phyloP scores from a whole-genome alignment of 1,140 invertebrate species.

The Sycophaga agraensis region DNA sequence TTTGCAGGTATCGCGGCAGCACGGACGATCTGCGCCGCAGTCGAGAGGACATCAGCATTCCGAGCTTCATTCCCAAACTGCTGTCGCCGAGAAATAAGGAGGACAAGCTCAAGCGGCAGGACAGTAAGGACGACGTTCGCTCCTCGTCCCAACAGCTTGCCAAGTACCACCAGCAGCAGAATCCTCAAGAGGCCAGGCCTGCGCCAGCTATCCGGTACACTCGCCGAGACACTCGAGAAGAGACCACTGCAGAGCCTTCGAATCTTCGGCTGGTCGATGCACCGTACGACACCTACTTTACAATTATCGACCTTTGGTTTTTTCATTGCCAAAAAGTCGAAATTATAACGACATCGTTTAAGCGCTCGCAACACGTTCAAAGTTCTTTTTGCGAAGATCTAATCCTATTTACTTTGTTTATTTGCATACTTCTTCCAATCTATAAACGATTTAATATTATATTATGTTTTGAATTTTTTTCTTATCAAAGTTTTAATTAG shows the following conservation, averaged over 20 bases:
- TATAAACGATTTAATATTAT: too few relatives aligned
- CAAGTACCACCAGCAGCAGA: slow-evolving; percentile 13
- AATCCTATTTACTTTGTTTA: too few relatives aligned
- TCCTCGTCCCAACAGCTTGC: not conserved
- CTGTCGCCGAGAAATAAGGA: slow-evolving; percentile 45
- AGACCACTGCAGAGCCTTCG: not conserved
- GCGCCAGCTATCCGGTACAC: not conserved
- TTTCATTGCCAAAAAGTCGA: too few relatives aligned
- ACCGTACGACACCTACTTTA: too few relatives aligned
- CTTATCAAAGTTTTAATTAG: too few relatives aligned
- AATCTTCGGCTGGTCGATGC: not conserved
- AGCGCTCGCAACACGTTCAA: too few relatives aligned
- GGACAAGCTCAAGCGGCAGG: slow-evolving; percentile 46
- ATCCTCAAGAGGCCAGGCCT: slow-evolving; percentile 4
- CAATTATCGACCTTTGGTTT: too few relatives aligned
- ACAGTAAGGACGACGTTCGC: slow-evolving; percentile 49
- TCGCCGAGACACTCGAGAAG: not conserved
- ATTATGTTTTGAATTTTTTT: too few relatives aligned
- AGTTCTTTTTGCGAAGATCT: too few relatives aligned
- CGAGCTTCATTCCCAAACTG: slow-evolving; percentile 53
- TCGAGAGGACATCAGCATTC: slow-evolving; percentile 50
- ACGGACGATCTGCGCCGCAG: slow-evolving; percentile 52
- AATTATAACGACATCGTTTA: too few relatives aligned
- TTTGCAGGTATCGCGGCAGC: slow-evolving; percentile 48
- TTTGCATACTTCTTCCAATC: too few relatives aligned